Percentiles rank a stretch among this genome's conserved stretches.
Conservation (phyloP, 1,140 invertebrate species). For the Drosophila busckii region DNA sequence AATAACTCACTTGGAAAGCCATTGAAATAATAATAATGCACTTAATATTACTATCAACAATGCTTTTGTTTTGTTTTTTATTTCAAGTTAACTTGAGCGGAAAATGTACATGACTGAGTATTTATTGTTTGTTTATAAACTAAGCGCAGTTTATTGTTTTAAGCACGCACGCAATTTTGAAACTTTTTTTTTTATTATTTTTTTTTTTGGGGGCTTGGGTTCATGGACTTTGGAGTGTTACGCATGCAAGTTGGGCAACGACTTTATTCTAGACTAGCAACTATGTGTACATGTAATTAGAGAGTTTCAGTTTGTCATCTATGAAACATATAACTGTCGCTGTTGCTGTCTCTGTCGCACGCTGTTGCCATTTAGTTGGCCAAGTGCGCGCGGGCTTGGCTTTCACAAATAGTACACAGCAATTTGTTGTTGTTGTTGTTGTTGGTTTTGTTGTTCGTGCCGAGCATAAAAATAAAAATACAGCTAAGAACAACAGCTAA, state of each 20-base stretch:
- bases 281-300: no score
- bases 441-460: constrained; percentile 43
- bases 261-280: no score
- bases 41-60: neutral
- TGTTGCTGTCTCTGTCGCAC: constrained; percentile 1
- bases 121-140: constrained; percentile 5
- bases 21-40: constrained; percentile 1
- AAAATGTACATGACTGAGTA: constrained; percentile 23
- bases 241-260: no score
- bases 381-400: constrained; percentile 49
- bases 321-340: no score
- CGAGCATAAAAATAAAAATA: constrained; percentile 45
- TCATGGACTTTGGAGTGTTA: no score
- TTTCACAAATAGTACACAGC: constrained; percentile 52
- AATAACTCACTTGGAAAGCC: constrained; percentile 22
- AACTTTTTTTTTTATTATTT: no score
- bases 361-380: constrained; percentile 35
- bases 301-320: constrained; percentile 3
- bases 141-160: no score
- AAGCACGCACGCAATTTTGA: no score
- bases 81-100: constrained; percentile 48
- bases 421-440: constrained; percentile 43
- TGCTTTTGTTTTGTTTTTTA: constrained; percentile 12
- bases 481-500: neutral
- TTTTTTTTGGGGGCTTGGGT: no score